Percentiles rank a stretch among this genome's conserved stretches.
Evolutionary conservation across 1,140 invertebrate species (phyloP).

Genomic region (Agraylea sexmaculata): DNA sequence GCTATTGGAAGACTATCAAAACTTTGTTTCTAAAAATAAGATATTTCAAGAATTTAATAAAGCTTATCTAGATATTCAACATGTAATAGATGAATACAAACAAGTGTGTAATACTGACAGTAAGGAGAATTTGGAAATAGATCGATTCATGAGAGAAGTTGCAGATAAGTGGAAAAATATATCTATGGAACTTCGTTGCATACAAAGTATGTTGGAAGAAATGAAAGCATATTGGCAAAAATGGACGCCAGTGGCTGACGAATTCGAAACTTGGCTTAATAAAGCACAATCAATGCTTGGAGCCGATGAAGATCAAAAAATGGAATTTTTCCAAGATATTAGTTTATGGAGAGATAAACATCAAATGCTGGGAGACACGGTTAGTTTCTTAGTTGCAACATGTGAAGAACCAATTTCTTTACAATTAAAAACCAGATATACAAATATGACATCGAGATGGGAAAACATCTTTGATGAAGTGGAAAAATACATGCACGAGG

Average conservation of each 20-base stretch:
- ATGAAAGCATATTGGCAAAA: slow-evolving; percentile 78
- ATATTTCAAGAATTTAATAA: slow-evolving; percentile 92
- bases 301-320: slow-evolving; percentile 67
- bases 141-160: slow-evolving; percentile 75
- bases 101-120: slow-evolving; percentile 68
- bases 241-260: slow-evolving; percentile 60
- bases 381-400: slow-evolving; percentile 78
- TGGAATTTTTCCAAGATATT: slow-evolving; percentile 85
- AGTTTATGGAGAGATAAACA: slow-evolving; percentile 82
- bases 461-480: slow-evolving; percentile 71
- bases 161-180: slow-evolving; percentile 81
- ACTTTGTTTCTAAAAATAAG: slow-evolving; percentile 82
- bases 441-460: slow-evolving; percentile 62
- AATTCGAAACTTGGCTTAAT: slow-evolving; percentile 69
- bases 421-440: slow-evolving; percentile 64
- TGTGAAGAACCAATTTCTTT: slow-evolving; percentile 67
- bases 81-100: slow-evolving; percentile 84
- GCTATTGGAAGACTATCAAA: slow-evolving; percentile 78
- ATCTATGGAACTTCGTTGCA: slow-evolving; percentile 79
- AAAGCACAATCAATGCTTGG: slow-evolving; percentile 66
- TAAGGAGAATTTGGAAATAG: slow-evolving; percentile 63
- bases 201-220: slow-evolving; percentile 80
- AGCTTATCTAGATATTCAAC: slow-evolving; percentile 82
- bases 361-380: slow-evolving; percentile 68
- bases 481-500: slow-evolving; percentile 75